Evolutionary conservation across 2,797 vertebrate genomes (phyloP), one percentile per base, ranked within the genome.

Genomic region (Holocentrus rufus): DNA sequence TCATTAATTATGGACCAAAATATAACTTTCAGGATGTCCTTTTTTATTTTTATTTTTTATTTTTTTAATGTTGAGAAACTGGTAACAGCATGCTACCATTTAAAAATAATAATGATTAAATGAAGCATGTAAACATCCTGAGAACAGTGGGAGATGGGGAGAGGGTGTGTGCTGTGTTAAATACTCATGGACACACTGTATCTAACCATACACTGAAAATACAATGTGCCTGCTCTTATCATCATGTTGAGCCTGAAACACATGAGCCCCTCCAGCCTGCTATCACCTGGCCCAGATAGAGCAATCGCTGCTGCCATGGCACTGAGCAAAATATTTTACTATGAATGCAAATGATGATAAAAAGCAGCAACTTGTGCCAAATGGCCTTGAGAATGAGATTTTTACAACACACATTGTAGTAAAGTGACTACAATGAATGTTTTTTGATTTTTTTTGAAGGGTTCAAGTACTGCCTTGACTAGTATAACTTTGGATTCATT

Each of bases 261-360:
- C 83, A 82, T 61, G 61, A 20, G 59, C 66, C 55, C 72, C 72
- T 81, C 73, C 78, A 69, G 79, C 61, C 71, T 30, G 52, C 82
- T 89, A 85, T 86, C 81, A 58, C 62, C 53, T 63, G 31, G 65
- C 71, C 82, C 44, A 73, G 79, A 89, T 82, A 82, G 34, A 74
- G 71, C 72, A 87, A 89, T 89, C 85, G 65, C 72, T 78, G 89
- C 85, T 90, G 73, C 87, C 72, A 88, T 85, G 74, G 77, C 65
- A 79, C 82, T 76, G 78, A 27, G 49, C 44, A 59, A 83, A 85
- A 89, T 81, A 87, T 83, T 88, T 77, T 9, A 85, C 59, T 23
- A 39, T 63, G 49, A 52, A 82, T 36, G 39, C 73, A 79, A 80
- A 72, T 36, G 27, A 68, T 72, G 65, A 74, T 77, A 74, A 71